A percentile compares a stretch with the other conserved stretches of the same genome.
Conservation (phyloP, 2,888 invertebrate genomes). For the Neoaliturus tenellus region DNA sequence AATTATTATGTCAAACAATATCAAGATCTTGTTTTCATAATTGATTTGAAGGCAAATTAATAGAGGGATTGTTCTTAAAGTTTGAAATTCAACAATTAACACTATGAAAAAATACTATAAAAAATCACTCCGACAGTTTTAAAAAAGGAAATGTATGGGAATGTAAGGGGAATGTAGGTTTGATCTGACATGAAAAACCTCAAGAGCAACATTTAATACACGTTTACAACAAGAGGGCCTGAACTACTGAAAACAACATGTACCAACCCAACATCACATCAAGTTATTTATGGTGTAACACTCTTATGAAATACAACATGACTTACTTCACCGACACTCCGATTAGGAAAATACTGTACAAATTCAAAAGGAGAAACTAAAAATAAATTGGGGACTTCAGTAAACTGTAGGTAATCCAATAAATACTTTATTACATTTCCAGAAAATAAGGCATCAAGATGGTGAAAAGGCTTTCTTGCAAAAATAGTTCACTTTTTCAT, state of each 20-base stretch:
- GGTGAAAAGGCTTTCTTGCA: neutral
- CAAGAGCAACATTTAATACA: neutral
- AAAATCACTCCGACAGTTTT: too few relatives aligned
- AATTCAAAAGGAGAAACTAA: neutral
- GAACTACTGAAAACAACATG: neutral
- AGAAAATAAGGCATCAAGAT: neutral
- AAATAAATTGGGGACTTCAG: too few relatives aligned
- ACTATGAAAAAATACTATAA: too few relatives aligned
- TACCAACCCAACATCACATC: neutral
- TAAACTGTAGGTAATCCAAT: too few relatives aligned
- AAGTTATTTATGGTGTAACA: neutral
- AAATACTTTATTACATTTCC: neutral
- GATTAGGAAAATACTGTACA: neutral
- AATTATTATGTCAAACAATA: too few relatives aligned
- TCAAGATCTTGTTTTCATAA: too few relatives aligned
- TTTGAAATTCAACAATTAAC: too few relatives aligned
- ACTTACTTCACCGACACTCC: neutral
- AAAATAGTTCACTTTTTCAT: neutral
- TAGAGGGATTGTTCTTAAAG: too few relatives aligned
- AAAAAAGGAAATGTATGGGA: neutral
- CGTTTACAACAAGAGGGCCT: neutral
- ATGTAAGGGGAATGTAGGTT: neutral
- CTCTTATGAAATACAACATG: neutral
- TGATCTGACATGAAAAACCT: neutral
- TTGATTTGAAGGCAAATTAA: too few relatives aligned